Conservation (phyloP, 2,888 invertebrate genomes). For the Eutolmus rufibarbis region DNA sequence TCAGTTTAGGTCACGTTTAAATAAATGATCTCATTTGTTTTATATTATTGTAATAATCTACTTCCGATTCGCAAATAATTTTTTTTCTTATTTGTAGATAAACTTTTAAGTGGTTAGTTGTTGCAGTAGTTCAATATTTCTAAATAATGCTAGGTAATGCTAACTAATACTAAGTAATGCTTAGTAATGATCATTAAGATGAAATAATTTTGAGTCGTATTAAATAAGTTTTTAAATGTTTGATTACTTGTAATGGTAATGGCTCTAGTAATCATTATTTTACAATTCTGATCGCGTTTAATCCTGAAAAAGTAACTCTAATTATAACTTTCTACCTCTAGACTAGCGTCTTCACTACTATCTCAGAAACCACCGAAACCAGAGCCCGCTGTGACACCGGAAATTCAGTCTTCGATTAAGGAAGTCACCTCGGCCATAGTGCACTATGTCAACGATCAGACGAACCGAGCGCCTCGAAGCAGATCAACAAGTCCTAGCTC, state of each 20-base stretch:
- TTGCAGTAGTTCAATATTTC: too few relatives aligned
- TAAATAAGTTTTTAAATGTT: too few relatives aligned
- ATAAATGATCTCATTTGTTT: neutral
- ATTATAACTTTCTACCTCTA: slow-evolving; percentile 52
- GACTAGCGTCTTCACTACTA: slow-evolving; percentile 73
- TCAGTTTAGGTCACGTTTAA: neutral
- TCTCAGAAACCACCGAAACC: slow-evolving; percentile 64
- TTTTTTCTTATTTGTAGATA: neutral
- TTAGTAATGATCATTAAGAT: too few relatives aligned
- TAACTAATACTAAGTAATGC: too few relatives aligned
- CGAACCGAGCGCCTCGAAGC: slow-evolving; percentile 66
- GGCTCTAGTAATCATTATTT: too few relatives aligned
- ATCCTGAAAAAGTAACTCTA: neutral
- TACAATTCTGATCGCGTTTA: neutral
- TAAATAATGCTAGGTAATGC: too few relatives aligned
- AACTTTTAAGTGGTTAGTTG: too few relatives aligned
- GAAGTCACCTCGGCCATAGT: slow-evolving; percentile 93
- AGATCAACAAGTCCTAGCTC: slow-evolving; percentile 62
- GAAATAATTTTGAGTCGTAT: too few relatives aligned
- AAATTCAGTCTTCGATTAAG: slow-evolving; percentile 86
- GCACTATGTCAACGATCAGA: slow-evolving; percentile 83
- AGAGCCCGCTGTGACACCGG: slow-evolving; percentile 64
- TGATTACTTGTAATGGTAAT: too few relatives aligned
- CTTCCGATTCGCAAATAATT: neutral
- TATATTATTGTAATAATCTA: neutral